Base-by-base conservation (phyloP, 2,888 invertebrate genomes). In the Catocala nupta region DNA sequence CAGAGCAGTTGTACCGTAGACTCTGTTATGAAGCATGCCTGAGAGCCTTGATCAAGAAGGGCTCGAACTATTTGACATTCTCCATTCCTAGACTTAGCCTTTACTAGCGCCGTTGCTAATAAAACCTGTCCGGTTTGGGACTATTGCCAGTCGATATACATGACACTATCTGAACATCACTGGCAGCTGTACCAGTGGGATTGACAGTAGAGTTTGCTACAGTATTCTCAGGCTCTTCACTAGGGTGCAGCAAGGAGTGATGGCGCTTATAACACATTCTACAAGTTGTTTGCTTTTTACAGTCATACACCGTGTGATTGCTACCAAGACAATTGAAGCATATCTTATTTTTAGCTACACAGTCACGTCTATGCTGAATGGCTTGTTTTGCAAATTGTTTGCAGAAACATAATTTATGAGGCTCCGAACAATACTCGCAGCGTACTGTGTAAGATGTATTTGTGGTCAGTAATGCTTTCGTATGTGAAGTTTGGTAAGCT, bases 11-110 rank as follows among this genome's bases (percentile, higher is more conserved):
- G 78, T 0, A 71, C 78, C 13, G 71, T 59, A 9, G 76, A 33
- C 12, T 81, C 80, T 0, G 77, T 77, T 4, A 81, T 71, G 53
- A 81, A 80, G 9, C 68, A 78, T 10, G 25, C 25, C 25, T 25
- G 25, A 25, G 25, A 25, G 25, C 25, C 25, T 25, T 25, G 25
- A 4, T 25, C 73, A 73, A 47, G 80, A 70, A 80, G 61, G 1
- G 74, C 75, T 54, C 77, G 34, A 3, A 75, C 8, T 5, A 56
- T 44, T 11, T 68, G 64, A 25, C 9, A 33, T 13, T 52, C 13
- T 10, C 64, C 72, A 16, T 39, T 49, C 39, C 57, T 65, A 5
- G 73, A 70, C 50, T 68, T 44, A 33, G 69, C 67, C 25, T 72
- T 61, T 34, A 78, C 66, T 25, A 25, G 25, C 25, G 25, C 25